Percentiles rank a stretch among this genome's conserved stretches.
These are phyloP conservation scores for Gorsachius goisagi DNA, from an alignment of 2,113 vertebrate species.

Conservation along the genomic window DNA sequence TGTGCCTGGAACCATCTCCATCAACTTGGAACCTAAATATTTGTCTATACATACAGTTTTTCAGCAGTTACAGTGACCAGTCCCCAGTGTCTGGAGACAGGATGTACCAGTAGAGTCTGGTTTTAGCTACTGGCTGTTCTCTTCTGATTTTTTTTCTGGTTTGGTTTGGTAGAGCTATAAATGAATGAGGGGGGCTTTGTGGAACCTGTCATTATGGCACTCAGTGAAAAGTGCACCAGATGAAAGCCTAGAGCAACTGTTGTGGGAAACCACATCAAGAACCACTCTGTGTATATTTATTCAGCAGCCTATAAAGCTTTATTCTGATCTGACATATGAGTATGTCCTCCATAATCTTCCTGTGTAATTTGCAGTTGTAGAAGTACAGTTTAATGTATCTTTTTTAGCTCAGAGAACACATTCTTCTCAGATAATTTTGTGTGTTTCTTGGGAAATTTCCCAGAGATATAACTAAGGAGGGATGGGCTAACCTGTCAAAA, in stretches of 20 bases:
- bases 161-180: constrained; percentile 34
- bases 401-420: constrained; percentile 21
- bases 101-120: not conserved
- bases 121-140: not conserved
- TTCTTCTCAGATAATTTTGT: not conserved
- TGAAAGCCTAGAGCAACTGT: constrained; percentile 20
- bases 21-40: not conserved
- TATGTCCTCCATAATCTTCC: constrained; percentile 10
- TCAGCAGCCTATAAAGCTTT: not conserved
- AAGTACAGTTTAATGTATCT: not conserved
- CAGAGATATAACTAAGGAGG: not conserved
- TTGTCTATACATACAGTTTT: not conserved
- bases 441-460: not conserved
- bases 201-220: constrained; percentile 19
- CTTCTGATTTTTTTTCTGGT: not conserved
- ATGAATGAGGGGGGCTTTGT: not conserved
- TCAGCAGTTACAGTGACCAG: not conserved
- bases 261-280: constrained; percentile 42
- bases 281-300: constrained; percentile 5
- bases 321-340: constrained; percentile 3
- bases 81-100: not conserved
- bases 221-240: constrained; percentile 31
- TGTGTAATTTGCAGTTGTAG: constrained; percentile 13
- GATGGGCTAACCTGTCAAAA: not conserved
- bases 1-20: not conserved